A percentile compares a stretch with the other conserved stretches of the same genome.
Conservation (phyloP, 2,888 invertebrate genomes). For the Venustoraphidia nigricollis region DNA sequence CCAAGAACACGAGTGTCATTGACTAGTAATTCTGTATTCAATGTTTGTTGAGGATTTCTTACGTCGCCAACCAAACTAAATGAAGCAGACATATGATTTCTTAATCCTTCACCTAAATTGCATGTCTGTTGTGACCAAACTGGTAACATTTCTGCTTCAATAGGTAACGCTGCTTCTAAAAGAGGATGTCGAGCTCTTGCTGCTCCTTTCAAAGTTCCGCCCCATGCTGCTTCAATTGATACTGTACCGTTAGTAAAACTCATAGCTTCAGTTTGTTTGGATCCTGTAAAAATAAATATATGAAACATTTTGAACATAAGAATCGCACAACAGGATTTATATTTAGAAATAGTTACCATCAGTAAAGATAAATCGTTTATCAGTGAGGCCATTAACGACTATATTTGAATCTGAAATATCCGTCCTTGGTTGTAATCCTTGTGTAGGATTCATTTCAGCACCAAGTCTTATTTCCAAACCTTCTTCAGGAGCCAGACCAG, state of each 20-base stretch:
- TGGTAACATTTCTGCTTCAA: constrained; percentile 80
- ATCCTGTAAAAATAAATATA: constrained; percentile 1
- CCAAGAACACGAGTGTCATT: constrained; percentile 81
- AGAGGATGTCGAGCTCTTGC: constrained; percentile 70
- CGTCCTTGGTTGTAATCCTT: constrained; percentile 10
- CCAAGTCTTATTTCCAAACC: constrained; percentile 57
- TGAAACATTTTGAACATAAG: constrained; percentile 1
- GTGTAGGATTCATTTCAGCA: constrained; percentile 16
- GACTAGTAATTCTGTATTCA: constrained; percentile 66
- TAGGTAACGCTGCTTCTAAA: constrained; percentile 67
- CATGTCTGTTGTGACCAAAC: constrained; percentile 78
- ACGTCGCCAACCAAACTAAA: constrained; percentile 76
- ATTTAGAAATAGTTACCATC: constrained; percentile 26
- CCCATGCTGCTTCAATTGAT: constrained; percentile 57
- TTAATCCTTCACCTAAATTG: constrained; percentile 56
- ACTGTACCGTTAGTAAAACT: constrained; percentile 68
- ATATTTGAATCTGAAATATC: constrained; percentile 3
- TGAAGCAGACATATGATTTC: constrained; percentile 65
- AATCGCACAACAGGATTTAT: background rate
- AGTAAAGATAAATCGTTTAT: constrained; percentile 34
- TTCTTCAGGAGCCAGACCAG: constrained; percentile 61
- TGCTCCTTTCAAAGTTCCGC: constrained; percentile 57
- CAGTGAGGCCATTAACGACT: constrained; percentile 26
- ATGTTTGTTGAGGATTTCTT: constrained; percentile 67
- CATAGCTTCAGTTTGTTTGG: constrained; percentile 51